Evolutionary conservation across 2,888 invertebrate genomes (phyloP), one percentile per base, ranked within the genome.

Genomic region (Sphaerophoria taeniata): DNA sequence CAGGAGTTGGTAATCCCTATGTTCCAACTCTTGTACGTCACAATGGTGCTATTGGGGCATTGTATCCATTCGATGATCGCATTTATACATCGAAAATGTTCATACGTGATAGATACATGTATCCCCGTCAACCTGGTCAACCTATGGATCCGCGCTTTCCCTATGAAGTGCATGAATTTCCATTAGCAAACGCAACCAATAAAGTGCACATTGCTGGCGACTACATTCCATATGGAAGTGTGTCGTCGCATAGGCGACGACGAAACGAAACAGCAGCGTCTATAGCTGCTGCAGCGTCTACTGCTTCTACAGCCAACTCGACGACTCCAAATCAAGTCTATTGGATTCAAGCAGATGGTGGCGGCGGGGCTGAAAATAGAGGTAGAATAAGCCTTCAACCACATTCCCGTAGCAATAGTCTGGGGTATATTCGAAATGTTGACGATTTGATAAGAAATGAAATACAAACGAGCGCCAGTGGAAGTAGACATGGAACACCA

Each of bases 181-280:
- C 91, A 0, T 87, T 90, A 70, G 89, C 90, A 5, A 91, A 91
- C n/a, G 89, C 91, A 70, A 88, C 91, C 3, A 91, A 91, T 51
- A 91, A 91, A 71, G 90, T 91, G 6, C 91, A 91, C 63, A 91
- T 91, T 69, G 90, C 91, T 3, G 92, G 90, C 4, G 91, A 91
- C 67, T 91, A 91, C 87, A 80, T 91, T 82, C 88, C 89, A 72
- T 88, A 87, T 87, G 89, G 90, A 2, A 88, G 87, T 58, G 88
- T 88, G 39, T 72, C 83, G 45, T 82, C 83, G 53, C 76, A 67
- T 14, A 80, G 71, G 55, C 73, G 80, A 47, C 63, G 77, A 31
- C 74, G 70, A 74, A 61, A 73, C 63, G 87, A 84, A 67, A 79
- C 71, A 7, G 80, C 71, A 7, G 60, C 65, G 34, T 5, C 86